These are phyloP conservation scores for Kryptolebias ocellatus DNA, from an alignment of 2,797 vertebrate species.

Conservation along the genomic window DNA sequence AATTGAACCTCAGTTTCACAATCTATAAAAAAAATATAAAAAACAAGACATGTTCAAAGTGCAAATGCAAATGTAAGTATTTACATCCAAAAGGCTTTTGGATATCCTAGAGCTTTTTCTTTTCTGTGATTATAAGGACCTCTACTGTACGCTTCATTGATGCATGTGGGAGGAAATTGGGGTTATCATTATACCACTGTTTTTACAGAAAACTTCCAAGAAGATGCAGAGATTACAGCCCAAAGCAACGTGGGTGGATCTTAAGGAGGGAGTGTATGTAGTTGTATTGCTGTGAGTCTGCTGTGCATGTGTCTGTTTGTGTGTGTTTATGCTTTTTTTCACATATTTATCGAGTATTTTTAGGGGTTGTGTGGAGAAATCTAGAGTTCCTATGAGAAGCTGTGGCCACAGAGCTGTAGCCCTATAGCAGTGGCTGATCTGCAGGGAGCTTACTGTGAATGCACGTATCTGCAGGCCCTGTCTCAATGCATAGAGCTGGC, in stretches of 20 bases:
- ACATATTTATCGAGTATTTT: conserved; percentile 53
- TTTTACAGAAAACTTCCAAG: conserved; percentile 46
- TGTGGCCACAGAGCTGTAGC: conserved; percentile 61
- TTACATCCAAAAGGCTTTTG: conserved; percentile 29
- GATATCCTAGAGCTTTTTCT: conserved; percentile 29
- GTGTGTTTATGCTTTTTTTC: conserved; percentile 38
- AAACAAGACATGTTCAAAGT: conserved; percentile 16
- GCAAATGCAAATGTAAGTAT: conserved; percentile 30
- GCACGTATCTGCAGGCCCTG: conserved; percentile 69
- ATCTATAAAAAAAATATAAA: conserved; percentile 19
- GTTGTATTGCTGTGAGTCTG: conserved; percentile 12
- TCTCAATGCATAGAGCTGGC: conserved; percentile 62
- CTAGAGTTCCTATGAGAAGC: conserved; percentile 42
- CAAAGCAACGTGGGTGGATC: conserved; percentile 53
- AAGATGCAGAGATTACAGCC: conserved; percentile 51
- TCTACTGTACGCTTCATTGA: conserved; percentile 6
- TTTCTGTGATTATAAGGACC: conserved; percentile 18
- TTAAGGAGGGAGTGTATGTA: conserved; percentile 23
- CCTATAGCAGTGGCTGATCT: conserved; percentile 75
- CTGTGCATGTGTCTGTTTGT: conserved; percentile 18
- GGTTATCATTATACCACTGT: conserved; percentile 57
- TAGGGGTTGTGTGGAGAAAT: conserved; percentile 49
- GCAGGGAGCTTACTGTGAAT: conserved; percentile 69
- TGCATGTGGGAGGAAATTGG: conserved; percentile 60
- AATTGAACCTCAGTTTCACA: conserved; percentile 49